Percentiles rank a stretch among this genome's conserved stretches.
Evolutionary conservation across 2,888 invertebrate genomes (phyloP).

Genomic region (Leucoma salicis): DNA sequence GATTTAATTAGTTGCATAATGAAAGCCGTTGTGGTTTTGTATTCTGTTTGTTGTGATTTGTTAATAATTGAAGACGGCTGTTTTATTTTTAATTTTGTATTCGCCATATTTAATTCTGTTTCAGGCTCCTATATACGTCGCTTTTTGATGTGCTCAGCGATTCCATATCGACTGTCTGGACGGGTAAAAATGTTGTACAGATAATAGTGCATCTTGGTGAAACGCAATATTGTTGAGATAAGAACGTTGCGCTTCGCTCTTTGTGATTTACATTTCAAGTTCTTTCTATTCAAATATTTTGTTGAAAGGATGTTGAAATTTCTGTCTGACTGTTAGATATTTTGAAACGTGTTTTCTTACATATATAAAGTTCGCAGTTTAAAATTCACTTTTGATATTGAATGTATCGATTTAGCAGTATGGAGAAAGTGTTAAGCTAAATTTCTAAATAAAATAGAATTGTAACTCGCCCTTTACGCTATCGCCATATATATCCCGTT

Average conservation of each 20-base stretch:
- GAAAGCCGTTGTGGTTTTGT: conserved; percentile 46
- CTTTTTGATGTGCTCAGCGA: not conserved
- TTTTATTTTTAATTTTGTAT: not conserved
- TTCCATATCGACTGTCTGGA: conserved; percentile 28
- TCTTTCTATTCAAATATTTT: conserved; percentile 11
- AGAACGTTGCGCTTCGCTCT: conserved; percentile 12
- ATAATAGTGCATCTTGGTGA: conserved; percentile 26
- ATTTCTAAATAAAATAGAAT: too few species aligned
- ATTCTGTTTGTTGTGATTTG: conserved; percentile 17
- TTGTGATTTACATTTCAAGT: conserved; percentile 6
- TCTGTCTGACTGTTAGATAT: not conserved
- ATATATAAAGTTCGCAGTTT: not conserved
- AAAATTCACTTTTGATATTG: not conserved
- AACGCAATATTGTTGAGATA: conserved; percentile 25
- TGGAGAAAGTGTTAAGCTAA: too few species aligned
- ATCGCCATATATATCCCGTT: too few species aligned
- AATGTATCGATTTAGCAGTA: too few species aligned
- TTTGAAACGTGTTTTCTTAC: not conserved
- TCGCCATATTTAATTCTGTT: not conserved
- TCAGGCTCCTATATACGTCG: not conserved
- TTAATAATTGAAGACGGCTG: conserved; percentile 6
- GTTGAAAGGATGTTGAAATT: conserved; percentile 5
- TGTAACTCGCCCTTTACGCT: too few species aligned
- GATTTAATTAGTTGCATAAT: conserved; percentile 67
- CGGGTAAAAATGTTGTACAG: conserved; percentile 32